Conservation (phyloP, 2,797 vertebrate genomes). For the Paratrypauchen microcephalus region DNA sequence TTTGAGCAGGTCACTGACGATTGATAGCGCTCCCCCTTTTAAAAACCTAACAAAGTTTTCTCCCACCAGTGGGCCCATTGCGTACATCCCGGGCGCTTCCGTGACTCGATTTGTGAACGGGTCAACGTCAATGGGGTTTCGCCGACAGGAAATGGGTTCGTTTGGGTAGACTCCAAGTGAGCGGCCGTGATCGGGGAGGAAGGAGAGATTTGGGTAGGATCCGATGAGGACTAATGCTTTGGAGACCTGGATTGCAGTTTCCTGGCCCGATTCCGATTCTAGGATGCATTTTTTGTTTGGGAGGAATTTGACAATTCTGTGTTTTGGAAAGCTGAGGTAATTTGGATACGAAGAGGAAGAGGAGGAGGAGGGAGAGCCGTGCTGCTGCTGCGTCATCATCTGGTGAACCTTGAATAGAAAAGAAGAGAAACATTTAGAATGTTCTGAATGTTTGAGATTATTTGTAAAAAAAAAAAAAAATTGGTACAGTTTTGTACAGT, state of each 20-base stretch:
- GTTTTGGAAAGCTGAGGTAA: constrained; percentile 78
- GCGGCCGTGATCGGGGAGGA: constrained; percentile 64
- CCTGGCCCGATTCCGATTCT: constrained; percentile 63
- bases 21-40: constrained; percentile 80
- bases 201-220: constrained; percentile 78
- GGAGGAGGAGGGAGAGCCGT: constrained; percentile 31
- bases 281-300: constrained; percentile 76
- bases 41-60: constrained; percentile 86
- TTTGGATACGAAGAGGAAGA: constrained; percentile 69
- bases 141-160: constrained; percentile 73
- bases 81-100: constrained; percentile 72
- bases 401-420: constrained; percentile 70
- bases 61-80: constrained; percentile 81
- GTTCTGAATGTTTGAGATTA: neutral
- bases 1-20: constrained; percentile 69
- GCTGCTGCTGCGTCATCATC: constrained; percentile 84
- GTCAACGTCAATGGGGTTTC: constrained; percentile 79
- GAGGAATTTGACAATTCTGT: constrained; percentile 69
- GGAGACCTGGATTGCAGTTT: constrained; percentile 71
- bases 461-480: neutral
- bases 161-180: constrained; percentile 50
- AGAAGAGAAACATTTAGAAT: neutral
- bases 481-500: neutral
- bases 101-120: constrained; percentile 71
- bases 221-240: constrained; percentile 81